Percentiles rank a stretch among this genome's conserved stretches.
phyloP scores from a whole-genome alignment of 35 echinoderm and acorn worm genomes.

The Hemicentrotus pulcherrimus region DNA sequence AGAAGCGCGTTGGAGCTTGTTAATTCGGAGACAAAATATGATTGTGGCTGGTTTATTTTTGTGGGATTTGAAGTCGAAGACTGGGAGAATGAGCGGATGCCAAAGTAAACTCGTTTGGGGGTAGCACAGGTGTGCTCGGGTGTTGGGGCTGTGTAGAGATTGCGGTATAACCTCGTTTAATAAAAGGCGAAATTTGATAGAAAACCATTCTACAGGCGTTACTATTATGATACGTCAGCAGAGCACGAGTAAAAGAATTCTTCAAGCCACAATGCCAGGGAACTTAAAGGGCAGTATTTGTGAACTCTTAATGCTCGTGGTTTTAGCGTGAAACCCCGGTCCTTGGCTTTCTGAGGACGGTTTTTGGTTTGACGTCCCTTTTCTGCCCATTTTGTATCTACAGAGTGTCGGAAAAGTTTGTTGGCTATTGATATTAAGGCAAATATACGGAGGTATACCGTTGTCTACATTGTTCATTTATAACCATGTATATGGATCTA shows the following conservation, averaged over 20 bases:
- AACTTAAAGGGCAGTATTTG: background rate
- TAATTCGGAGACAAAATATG: conserved; percentile 41
- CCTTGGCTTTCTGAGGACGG: background rate
- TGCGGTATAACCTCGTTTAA: conserved; percentile 31
- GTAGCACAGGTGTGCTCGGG: conserved; percentile 26
- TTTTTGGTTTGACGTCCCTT: background rate
- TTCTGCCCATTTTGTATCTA: background rate
- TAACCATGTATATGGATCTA: no score
- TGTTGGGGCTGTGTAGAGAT: background rate
- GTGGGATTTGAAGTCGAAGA: background rate
- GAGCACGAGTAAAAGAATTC: conserved; percentile 25
- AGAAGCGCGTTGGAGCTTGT: conserved; percentile 19
- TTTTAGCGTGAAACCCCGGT: background rate
- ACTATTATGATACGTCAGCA: conserved; percentile 42
- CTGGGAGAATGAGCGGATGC: conserved; percentile 14
- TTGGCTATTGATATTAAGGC: no score
- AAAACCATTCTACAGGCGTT: conserved; percentile 33
- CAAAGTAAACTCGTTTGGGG: background rate
- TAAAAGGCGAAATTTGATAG: conserved; percentile 38
- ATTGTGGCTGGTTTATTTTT: conserved; percentile 16
- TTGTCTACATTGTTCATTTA: no score
- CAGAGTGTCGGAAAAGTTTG: background rate
- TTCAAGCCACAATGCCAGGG: background rate
- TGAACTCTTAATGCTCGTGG: background rate
- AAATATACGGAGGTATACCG: no score